Conservation (phyloP, 2,888 invertebrate species). For the Arge pagana region DNA sequence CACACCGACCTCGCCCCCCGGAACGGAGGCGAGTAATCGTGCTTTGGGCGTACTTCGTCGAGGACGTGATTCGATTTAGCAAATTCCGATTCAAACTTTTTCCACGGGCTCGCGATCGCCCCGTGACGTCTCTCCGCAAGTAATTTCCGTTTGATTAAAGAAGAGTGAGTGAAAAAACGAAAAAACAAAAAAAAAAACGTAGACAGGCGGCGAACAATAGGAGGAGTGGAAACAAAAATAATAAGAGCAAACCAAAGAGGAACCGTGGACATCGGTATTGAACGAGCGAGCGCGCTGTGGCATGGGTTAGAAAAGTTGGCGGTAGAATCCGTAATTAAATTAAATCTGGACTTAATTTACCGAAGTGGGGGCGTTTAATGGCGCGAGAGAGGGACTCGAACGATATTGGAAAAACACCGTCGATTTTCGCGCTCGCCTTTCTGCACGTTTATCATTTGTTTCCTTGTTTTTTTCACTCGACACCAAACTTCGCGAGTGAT, state of each 20-base stretch:
- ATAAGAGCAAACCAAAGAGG: background rate
- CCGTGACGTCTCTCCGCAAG: slow-evolving; percentile 28
- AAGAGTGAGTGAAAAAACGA: background rate
- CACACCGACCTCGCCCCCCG: too few species aligned
- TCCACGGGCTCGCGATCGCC: slow-evolving; percentile 25
- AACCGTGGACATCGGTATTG: slow-evolving; percentile 20
- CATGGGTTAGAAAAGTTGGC: slow-evolving; percentile 23
- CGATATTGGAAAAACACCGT: slow-evolving; percentile 22
- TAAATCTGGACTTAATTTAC: slow-evolving; percentile 46
- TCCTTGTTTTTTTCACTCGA: background rate
- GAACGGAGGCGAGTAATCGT: slow-evolving; percentile 3
- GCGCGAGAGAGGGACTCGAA: slow-evolving; percentile 10
- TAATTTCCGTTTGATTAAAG: slow-evolving; percentile 12
- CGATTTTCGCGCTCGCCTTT: slow-evolving; percentile 6
- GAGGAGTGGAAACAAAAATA: background rate
- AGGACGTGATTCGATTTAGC: slow-evolving; percentile 55
- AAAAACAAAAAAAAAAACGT: background rate
- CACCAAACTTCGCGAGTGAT: too few species aligned
- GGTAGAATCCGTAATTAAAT: slow-evolving; percentile 45
- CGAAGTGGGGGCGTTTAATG: slow-evolving; percentile 27
- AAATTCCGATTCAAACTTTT: slow-evolving; percentile 56
- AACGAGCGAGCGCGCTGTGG: background rate
- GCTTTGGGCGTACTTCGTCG: slow-evolving; percentile 30
- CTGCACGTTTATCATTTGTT: slow-evolving; percentile 15
- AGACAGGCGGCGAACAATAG: background rate